A percentile compares a stretch with the other conserved stretches of the same genome.
Evolutionary conservation across 2,113 vertebrate genomes (phyloP).

Genomic region (Cynopterus brachyotis): DNA sequence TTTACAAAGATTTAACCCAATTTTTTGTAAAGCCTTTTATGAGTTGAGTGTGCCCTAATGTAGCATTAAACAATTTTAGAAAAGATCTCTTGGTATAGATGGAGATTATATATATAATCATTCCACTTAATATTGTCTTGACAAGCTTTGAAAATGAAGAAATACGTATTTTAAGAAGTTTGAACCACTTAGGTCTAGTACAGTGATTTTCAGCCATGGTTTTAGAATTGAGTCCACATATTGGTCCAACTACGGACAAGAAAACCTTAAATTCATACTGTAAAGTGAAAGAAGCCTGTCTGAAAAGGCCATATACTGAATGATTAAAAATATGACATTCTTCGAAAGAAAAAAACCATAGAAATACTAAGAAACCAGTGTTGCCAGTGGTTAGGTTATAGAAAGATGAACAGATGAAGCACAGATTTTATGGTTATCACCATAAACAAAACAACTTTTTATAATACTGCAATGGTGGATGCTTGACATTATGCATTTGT

Average conservation of each 20-base stretch:
- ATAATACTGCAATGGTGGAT: neutral
- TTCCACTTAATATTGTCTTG: neutral
- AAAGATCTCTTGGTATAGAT: neutral
- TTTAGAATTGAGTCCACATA: neutral
- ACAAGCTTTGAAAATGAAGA: neutral
- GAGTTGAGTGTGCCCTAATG: neutral
- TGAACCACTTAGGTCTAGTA: neutral
- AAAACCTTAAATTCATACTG: neutral
- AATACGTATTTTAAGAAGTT: neutral
- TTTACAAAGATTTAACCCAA: constrained; percentile 29
- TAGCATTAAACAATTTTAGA: constrained; percentile 2
- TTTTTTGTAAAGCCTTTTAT: constrained; percentile 40
- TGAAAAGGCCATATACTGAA: neutral
- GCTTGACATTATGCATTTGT: neutral
- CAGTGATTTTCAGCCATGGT: neutral
- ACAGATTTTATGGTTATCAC: neutral
- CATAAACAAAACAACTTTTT: neutral
- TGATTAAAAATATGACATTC: neutral
- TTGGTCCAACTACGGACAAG: neutral
- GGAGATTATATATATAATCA: neutral
- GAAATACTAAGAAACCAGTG: neutral
- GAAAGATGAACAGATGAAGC: neutral
- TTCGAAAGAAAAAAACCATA: neutral
- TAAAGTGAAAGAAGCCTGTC: neutral
- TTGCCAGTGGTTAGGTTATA: neutral